Base-by-base conservation (phyloP, 2,888 invertebrate genomes). In the Xiphydria camelus region DNA sequence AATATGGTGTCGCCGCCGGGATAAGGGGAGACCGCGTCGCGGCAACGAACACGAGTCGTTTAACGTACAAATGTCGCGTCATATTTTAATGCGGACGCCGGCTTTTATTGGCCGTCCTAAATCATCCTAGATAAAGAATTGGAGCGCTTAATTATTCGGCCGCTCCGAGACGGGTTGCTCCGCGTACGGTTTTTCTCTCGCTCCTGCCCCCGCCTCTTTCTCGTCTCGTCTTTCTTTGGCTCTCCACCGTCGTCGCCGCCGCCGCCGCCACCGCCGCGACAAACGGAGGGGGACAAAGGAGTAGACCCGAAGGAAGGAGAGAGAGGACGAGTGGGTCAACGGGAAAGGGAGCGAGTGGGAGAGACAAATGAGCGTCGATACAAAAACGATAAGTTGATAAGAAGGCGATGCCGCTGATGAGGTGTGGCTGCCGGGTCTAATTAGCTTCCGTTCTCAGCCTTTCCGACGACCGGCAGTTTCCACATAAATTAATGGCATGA, bases 371-470 rank as follows among this genome's bases (percentile, higher is more conserved):
- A 58, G 57, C 21, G 38, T 35, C 44, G 52, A 57, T 57, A 55
- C 41, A 45, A 39, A 25, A 46, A 39, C 34, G 39, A 61, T 42
- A 44, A 51, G 41, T 47, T 49, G 54, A 51, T 55, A 51, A 53
- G 51, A 35, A 41, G 43, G 44, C 41, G 36, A 51, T 45, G 47
- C 48, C 36, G 45, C 47, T 47, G 58, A 59, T 56, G 57, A 57
- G n/a, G n/a, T 59, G 58, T 55, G 55, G 50, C 59, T 51, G 33
- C 34, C 47, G 50, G 57, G 58, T 54, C 66, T 66, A 66, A 66
- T 66, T 65, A 62, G 67, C 60, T 63, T 56, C 57, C 54, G 55
- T 57, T 64, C 29, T n/a, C n/a, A n/a, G n/a, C n/a, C n/a, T n/a
- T n/a, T n/a, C n/a, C n/a, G n/a, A n/a, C n/a, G n/a, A n/a, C n/a